Evolutionary conservation across 2,888 invertebrate genomes (phyloP).

Genomic region (Eupithecia vulgata): DNA sequence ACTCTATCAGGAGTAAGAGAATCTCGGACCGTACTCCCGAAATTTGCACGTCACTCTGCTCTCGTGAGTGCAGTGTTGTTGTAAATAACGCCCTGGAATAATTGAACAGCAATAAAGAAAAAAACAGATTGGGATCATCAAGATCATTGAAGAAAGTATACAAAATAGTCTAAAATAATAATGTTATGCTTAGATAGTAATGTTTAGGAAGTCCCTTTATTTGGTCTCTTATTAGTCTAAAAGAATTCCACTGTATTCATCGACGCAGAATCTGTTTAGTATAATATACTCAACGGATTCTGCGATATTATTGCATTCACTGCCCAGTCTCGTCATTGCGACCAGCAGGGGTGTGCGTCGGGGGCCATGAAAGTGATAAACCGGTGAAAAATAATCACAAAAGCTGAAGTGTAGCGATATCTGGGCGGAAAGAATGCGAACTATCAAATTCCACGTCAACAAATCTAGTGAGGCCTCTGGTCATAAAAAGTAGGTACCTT

Average conservation of each 20-base stretch:
- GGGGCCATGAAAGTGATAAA: neutral
- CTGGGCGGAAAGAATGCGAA: neutral
- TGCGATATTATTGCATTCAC: too few species aligned
- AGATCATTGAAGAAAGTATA: too few species aligned
- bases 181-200: neutral
- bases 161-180: neutral
- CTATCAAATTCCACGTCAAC: neutral
- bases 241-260: neutral
- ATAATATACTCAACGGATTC: too few species aligned
- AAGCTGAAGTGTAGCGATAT: neutral
- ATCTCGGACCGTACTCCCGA: constrained; percentile 91
- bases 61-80: constrained; percentile 88
- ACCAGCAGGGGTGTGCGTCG: too few species aligned
- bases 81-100: constrained; percentile 90
- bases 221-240: neutral
- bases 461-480: neutral
- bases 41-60: constrained; percentile 88
- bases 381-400: neutral
- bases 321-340: too few species aligned
- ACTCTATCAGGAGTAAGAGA: constrained; percentile 91
- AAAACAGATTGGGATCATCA: neutral
- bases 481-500: neutral
- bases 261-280: neutral
- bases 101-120: neutral
- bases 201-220: neutral